These are phyloP conservation scores for Drosophila quadrilineata DNA, from an alignment of 1,140 invertebrate genomes.

Conservation along the genomic window DNA sequence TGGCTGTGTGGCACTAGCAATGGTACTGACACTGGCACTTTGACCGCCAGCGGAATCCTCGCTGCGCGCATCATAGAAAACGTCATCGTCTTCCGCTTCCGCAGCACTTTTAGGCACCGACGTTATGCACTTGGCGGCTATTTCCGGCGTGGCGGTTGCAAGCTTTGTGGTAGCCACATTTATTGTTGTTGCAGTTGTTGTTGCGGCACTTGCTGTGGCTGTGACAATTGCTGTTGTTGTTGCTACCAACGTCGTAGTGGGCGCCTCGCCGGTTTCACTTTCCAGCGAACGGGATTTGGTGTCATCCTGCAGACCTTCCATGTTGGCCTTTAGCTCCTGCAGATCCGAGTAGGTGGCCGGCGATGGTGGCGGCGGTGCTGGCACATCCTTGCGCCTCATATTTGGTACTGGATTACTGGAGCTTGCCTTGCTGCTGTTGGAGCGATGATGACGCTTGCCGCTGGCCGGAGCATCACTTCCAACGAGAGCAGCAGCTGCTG, in stretches of 20 bases:
- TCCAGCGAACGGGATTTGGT: slow-evolving; percentile 65
- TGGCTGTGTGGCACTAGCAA: too few relatives aligned
- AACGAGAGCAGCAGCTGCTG: background rate
- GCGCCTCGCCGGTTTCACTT: slow-evolving; percentile 38
- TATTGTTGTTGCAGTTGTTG: background rate
- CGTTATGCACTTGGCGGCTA: slow-evolving; percentile 5
- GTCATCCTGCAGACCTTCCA: slow-evolving; percentile 65
- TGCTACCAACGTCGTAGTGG: background rate
- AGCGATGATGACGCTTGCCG: slow-evolving; percentile 55
- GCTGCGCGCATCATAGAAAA: slow-evolving; percentile 76
- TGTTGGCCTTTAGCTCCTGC: slow-evolving; percentile 70
- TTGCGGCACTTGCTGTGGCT: background rate
- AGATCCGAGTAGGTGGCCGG: slow-evolving; percentile 74
- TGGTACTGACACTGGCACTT: slow-evolving; percentile 7
- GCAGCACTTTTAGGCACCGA: slow-evolving; percentile 7
- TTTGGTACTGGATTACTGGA: slow-evolving; percentile 8
- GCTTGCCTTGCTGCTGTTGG: slow-evolving; percentile 30
- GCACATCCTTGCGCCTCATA: slow-evolving; percentile 62
- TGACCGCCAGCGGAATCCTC: slow-evolving; percentile 52
- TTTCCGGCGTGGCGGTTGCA: background rate
- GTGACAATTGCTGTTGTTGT: background rate
- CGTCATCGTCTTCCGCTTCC: slow-evolving; percentile 66
- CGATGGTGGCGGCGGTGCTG: slow-evolving; percentile 71
- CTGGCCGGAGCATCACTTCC: background rate
- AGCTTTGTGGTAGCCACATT: too few relatives aligned